These are phyloP conservation scores for Rhinogobius similis DNA, from an alignment of 2,113 vertebrate genomes.

Conservation along the genomic window DNA sequence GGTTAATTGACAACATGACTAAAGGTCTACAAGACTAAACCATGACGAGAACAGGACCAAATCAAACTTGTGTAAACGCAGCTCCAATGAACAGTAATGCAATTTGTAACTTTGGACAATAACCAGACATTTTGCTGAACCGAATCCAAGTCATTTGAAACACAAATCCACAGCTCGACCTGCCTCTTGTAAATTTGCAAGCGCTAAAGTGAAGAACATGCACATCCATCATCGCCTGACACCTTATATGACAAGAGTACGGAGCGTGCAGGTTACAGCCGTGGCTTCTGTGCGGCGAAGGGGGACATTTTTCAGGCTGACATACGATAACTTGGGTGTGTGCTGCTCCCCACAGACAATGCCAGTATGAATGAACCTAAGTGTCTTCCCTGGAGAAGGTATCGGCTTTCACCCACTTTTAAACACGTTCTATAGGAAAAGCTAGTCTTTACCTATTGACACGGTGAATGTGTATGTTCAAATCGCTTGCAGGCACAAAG, in stretches of 20 bases:
- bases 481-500: constrained; percentile 61
- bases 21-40: too few relatives aligned
- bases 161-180: background rate
- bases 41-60: too few relatives aligned
- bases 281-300: background rate
- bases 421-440: constrained; percentile 31
- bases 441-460: constrained; percentile 49
- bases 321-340: constrained; percentile 72
- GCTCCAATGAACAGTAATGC: constrained; percentile 13
- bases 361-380: constrained; percentile 58
- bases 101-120: constrained; percentile 15
- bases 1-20: too few relatives aligned
- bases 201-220: constrained; percentile 8
- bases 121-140: constrained; percentile 10
- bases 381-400: constrained; percentile 61
- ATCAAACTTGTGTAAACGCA: too few relatives aligned
- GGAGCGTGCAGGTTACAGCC: constrained; percentile 24
- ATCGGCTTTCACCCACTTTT: constrained; percentile 70
- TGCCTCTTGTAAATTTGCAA: constrained; percentile 13
- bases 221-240: constrained; percentile 18
- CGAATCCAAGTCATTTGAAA: constrained; percentile 2
- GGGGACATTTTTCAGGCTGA: constrained; percentile 34
- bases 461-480: constrained; percentile 34
- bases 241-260: constrained; percentile 9
- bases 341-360: constrained; percentile 58